Conservation (phyloP, 2,113 vertebrate species). For the Delphinus delphis region DNA sequence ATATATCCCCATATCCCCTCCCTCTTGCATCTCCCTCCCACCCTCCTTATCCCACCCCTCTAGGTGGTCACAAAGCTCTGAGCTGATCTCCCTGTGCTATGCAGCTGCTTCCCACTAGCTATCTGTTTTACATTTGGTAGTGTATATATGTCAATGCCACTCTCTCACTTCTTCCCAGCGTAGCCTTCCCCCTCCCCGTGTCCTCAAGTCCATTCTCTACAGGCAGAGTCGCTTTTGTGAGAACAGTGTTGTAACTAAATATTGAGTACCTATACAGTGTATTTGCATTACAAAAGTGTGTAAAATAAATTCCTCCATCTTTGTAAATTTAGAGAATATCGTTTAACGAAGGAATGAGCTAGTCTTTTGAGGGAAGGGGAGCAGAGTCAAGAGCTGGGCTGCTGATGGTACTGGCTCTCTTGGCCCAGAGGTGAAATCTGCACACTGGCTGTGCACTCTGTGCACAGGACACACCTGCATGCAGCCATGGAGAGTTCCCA, state of each 20-base stretch:
- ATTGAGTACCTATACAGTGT: slow-evolving; percentile 2
- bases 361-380: neutral
- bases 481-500: neutral
- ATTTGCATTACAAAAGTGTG: slow-evolving; percentile 3
- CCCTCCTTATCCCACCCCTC: too few relatives aligned
- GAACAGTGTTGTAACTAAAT: slow-evolving; percentile 6
- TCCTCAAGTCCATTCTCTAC: too few relatives aligned
- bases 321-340: slow-evolving; percentile 18
- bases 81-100: too few relatives aligned
- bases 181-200: too few relatives aligned
- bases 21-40: too few relatives aligned
- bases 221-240: neutral
- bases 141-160: too few relatives aligned
- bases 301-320: neutral
- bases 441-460: neutral
- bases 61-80: too few relatives aligned
- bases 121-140: too few relatives aligned
- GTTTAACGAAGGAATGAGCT: neutral
- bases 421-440: neutral
- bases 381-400: neutral
- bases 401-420: neutral
- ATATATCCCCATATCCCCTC: too few relatives aligned
- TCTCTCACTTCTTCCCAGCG: too few relatives aligned
- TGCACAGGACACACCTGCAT: fast-evolving
- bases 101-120: too few relatives aligned